Percentiles rank a stretch among this genome's conserved stretches.
phyloP scores from a whole-genome alignment of 30 jellyfish, hydroid and myxozoan species.

The Rhopilema esculentum region DNA sequence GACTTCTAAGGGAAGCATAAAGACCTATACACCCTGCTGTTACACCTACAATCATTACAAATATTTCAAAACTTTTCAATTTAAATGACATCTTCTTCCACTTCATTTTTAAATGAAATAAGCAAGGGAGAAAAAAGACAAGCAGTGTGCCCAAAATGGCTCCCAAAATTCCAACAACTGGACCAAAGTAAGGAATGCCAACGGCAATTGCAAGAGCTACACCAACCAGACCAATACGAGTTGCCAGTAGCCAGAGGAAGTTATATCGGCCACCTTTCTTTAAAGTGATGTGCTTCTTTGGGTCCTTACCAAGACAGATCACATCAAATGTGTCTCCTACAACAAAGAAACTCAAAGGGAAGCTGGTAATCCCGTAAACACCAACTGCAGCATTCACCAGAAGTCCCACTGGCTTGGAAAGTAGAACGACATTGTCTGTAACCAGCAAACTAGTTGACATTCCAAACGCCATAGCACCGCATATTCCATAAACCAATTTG shows the following conservation, averaged over 20 bases:
- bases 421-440: constrained; percentile 40
- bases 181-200: constrained; percentile 77
- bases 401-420: constrained; percentile 40
- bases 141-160: constrained; percentile 68
- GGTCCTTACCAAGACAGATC: constrained; percentile 38
- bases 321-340: constrained; percentile 74
- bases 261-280: constrained; percentile 62
- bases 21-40: constrained; percentile 65
- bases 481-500: constrained; percentile 56
- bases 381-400: constrained; percentile 47
- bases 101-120: constrained; percentile 67
- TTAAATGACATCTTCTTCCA: constrained; percentile 31
- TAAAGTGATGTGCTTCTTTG: constrained; percentile 19
- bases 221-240: constrained; percentile 66
- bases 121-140: constrained; percentile 59
- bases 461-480: constrained; percentile 91
- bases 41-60: constrained; percentile 38
- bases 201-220: constrained; percentile 49
- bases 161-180: constrained; percentile 72
- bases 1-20: constrained; percentile 57
- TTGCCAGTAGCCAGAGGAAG: constrained; percentile 61
- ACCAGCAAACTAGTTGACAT: constrained; percentile 41
- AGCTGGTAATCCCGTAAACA: constrained; percentile 24
- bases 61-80: constrained; percentile 21
- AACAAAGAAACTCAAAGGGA: constrained; percentile 68